Base-by-base conservation (phyloP, 2,888 invertebrate genomes). In the Anaspis maculata region DNA sequence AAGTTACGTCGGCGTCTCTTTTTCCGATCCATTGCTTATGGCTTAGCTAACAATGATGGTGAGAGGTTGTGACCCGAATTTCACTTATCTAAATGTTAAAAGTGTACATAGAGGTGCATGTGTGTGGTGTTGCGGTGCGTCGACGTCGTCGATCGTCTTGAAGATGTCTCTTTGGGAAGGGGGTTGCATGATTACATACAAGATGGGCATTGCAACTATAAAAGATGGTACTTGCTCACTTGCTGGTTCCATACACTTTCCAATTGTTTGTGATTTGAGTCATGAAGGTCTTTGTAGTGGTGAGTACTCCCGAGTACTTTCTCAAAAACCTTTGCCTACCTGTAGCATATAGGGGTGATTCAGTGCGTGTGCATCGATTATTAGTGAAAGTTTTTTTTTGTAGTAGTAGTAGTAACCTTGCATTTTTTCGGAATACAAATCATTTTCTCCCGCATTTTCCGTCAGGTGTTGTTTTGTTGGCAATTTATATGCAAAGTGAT, bases 271-370 rank as follows among this genome's bases (percentile, higher is more conserved):
- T 49, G 40, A 46, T 44, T 24, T 7, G 6, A 4, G 54, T 49
- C 51, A 61, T 61, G 61, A 59, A 52, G 46, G 45, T 54, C 30
- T 48, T 56, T 45, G 46, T 60, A 44, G 51, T 57, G 58, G 61
- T 61, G 49, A 57, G 59, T 59, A 14, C 14, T 10, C 24, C 3
- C 16, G 29, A 21, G 29, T 29, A 21, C 13, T 12, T 6, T n/a
- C n/a, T n/a, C n/a, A n/a, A n/a, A n/a, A n/a, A n/a, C n/a, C n/a
- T n/a, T n/a, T n/a, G n/a, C n/a, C n/a, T n/a, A n/a, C n/a, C n/a
- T n/a, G n/a, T n/a, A n/a, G n/a, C n/a, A n/a, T n/a, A n/a, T n/a
- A n/a, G n/a, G n/a, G n/a, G n/a, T n/a, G n/a, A n/a, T n/a, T n/a
- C n/a, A n/a, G n/a, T n/a, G n/a, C n/a, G n/a, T n/a, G n/a, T n/a